Base-by-base conservation (phyloP, 2,888 invertebrate genomes). In the Euclidia mi region DNA sequence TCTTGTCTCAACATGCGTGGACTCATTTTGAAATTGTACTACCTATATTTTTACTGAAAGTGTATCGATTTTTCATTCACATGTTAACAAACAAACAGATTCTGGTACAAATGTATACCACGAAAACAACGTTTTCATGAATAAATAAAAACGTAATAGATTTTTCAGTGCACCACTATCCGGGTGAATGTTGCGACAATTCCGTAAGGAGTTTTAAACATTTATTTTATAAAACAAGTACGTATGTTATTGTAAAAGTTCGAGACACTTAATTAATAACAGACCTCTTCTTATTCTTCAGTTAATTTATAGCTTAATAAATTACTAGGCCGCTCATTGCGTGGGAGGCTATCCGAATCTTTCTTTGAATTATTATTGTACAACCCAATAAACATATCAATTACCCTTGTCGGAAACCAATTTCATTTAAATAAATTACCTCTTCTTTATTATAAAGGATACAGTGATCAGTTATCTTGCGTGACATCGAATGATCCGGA, bases 341-440 rank as follows among this genome's bases (percentile, higher is more conserved):
- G 64, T 64, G 38, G 60, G 67, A 64, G 56, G 64, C 45, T 32
- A 44, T 44, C 49, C 44, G 46, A 55, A 56, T 57, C 37, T 56
- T 53, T 67, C 37, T 58, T 43, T 34, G 37, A 45, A 53, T 40
- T 48, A 41, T 43, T 38, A 34, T 65, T 58, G 50, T 51, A 58
- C 17, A 41, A 7, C n/a, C 29, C 50, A 71, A 57, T 72, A 59
- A 63, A 56, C 2, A 57, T 42, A 38, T 51, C 12, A 40, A 52
- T 57, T 47, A 57, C 15, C 35, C 38, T 45, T 15, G 44, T 35
- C 56, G 60, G 69, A 64, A 60, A 60, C 41, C 14, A 15, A 4
- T 28, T 14, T 6, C 10, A 55, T 56, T 56, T 43, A 48, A 56
- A 64, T 57, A 52, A 44, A 50, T 56, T 44, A 34, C 34, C 31